phyloP scores from a whole-genome alignment of 2,113 vertebrate genomes.

The Terrapene triunguis region DNA sequence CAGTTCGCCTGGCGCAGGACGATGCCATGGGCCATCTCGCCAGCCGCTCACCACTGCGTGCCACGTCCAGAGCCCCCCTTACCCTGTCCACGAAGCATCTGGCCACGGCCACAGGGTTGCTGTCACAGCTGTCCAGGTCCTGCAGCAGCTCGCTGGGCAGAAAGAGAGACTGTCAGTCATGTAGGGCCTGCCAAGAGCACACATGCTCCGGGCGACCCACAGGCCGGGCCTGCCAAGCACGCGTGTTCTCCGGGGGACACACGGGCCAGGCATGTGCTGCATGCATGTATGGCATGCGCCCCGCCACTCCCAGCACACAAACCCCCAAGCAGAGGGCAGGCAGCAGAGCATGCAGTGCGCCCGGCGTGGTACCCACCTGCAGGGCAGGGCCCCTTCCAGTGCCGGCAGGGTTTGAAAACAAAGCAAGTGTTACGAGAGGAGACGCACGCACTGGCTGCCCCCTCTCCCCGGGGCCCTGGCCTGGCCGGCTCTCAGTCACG shows the following conservation, averaged over 20 bases:
- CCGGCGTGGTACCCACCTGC: constrained; percentile 56
- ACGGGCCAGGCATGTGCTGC: neutral
- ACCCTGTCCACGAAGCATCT: constrained; percentile 95
- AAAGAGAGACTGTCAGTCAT: neutral
- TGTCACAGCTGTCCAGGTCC: constrained; percentile 92
- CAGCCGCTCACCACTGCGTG: neutral
- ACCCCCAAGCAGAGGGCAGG: neutral
- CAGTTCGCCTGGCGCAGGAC: neutral
- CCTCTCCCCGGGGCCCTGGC: fast-evolving
- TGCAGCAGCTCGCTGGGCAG: constrained; percentile 89
- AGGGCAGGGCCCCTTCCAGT: constrained; percentile 17
- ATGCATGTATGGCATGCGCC: neutral
- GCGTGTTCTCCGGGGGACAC: neutral
- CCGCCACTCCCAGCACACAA: neutral
- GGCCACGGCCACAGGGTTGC: constrained; percentile 92
- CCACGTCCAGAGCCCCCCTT: constrained; percentile 27
- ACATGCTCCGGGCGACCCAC: neutral
- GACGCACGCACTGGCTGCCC: neutral
- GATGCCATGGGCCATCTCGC: neutral
- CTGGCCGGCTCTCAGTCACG: fast-evolving
- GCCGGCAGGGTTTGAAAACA: constrained; percentile 60
- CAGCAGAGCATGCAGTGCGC: neutral
- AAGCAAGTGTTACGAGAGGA: neutral
- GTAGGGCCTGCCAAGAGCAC: neutral
- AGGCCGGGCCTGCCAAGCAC: neutral